Evolutionary conservation across 2,888 invertebrate genomes (phyloP), one percentile per base, ranked within the genome.

Genomic region (Cecidostiba fungosa): DNA sequence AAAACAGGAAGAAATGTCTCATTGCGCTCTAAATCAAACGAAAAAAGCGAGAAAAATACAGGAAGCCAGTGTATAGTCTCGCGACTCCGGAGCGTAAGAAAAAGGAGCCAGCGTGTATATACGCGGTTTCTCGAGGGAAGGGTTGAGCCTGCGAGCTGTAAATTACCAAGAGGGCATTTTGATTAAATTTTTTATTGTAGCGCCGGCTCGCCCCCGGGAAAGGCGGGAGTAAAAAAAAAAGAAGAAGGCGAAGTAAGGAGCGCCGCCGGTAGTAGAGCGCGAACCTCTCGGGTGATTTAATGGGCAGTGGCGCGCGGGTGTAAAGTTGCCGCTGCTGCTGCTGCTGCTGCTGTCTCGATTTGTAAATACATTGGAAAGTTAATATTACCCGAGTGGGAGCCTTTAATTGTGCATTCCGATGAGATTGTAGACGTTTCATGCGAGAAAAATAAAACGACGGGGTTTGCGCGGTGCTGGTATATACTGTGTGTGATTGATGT

Each of bases 111-210:
- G 32, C 32, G 1, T 84, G 85, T 82, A 66, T 80, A 80, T 78
- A 69, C 79, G 82, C 74, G 70, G 32, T 81, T 77, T 81, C 84
- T 86, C 83, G 70, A 87, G 74, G 88, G 89, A 92, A 91, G 92
- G 92, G 91, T 92, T 91, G 89, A 89, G 88, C 85, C 81, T 85
- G 82, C 88, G 88, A 90, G 91, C 90, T 92, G 92, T 93, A 93
- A 93, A 93, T 93, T 93, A 92, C 91, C 90, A 90, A 91, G 92
- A 92, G 92, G 91, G 93, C 91, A 93, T 92, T 93, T 93, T 93
- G 93, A 93, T 93, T 93, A 93, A 93, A 93, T 92, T 93, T 93
- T 93, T 93, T 93, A 93, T 93, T 91, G 92, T 92, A 89, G 89
- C 88, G 83, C 88, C 88, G 89, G 29, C 70, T 47, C 59, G 26